Percentiles rank a stretch among this genome's conserved stretches.
Conservation (phyloP, 2,797 vertebrate genomes). For the Tadarida brasiliensis region DNA sequence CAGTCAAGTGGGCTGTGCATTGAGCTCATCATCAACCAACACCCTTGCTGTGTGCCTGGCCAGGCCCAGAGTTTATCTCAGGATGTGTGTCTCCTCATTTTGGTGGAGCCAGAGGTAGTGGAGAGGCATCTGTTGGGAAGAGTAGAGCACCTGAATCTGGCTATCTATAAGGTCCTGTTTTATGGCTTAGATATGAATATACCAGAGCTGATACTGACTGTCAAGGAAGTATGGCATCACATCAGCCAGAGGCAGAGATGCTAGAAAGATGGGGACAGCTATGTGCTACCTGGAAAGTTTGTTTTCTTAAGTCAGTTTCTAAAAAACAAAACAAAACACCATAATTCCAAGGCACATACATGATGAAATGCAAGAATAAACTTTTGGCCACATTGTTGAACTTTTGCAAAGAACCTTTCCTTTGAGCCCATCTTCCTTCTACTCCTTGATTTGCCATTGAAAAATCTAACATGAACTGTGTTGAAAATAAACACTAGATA, state of each 20-base stretch:
- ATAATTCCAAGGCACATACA: conserved; percentile 62
- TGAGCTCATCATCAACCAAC: background rate
- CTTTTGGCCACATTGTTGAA: conserved; percentile 27
- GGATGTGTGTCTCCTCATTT: background rate
- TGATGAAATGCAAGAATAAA: conserved; percentile 69
- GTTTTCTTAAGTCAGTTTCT: conserved; percentile 64
- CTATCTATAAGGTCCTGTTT: conserved; percentile 46
- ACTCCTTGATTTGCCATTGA: conserved; percentile 33
- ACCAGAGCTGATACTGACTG: background rate
- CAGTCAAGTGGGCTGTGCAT: background rate
- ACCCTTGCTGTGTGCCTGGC: background rate
- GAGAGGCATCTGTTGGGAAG: conserved; percentile 37
- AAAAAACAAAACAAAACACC: conserved; percentile 3
- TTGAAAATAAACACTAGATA: conserved; percentile 63
- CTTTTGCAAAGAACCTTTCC: conserved; percentile 61
- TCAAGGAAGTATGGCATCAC: background rate
- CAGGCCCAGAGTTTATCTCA: background rate
- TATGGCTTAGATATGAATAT: background rate
- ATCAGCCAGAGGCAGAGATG: background rate
- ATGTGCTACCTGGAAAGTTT: conserved; percentile 51
- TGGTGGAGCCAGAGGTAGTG: background rate
- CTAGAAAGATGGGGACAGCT: conserved; percentile 63
- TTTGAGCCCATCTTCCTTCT: background rate
- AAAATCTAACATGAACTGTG: conserved; percentile 63
- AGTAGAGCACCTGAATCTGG: conserved; percentile 3